Conservation (phyloP, 2,888 invertebrate genomes). For the Leptopilina myrica region DNA sequence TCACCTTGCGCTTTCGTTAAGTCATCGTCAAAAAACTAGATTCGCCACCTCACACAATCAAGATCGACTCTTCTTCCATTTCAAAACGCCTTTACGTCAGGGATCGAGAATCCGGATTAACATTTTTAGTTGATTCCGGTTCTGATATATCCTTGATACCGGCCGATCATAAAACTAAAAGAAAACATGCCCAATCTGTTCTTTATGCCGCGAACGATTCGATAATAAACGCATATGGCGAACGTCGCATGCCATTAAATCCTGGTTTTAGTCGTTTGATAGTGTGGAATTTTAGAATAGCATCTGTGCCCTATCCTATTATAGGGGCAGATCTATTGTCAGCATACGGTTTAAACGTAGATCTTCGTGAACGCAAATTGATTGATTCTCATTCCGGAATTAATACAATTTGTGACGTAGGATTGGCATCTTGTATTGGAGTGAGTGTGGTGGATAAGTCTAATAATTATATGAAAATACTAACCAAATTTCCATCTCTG, state of each 20-base stretch:
- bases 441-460: too few species aligned
- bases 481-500: too few species aligned
- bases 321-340: not conserved
- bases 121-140: not conserved
- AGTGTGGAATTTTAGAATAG: constrained; percentile 47
- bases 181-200: not conserved
- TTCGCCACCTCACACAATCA: not conserved
- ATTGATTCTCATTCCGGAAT: too few species aligned
- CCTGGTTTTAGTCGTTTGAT: constrained; percentile 46
- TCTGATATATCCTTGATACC: not conserved
- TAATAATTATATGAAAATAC: too few species aligned
- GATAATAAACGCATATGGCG: not conserved
- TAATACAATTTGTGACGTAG: too few species aligned
- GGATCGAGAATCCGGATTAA: not conserved
- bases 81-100: not conserved
- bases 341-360: constrained; percentile 36
- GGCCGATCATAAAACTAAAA: not conserved
- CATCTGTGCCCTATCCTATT: constrained; percentile 37
- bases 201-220: too few species aligned
- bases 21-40: not conserved
- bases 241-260: not conserved
- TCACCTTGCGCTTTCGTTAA: not conserved
- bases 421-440: not conserved
- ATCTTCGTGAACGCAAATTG: constrained; percentile 22
- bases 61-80: not conserved